Conservation (phyloP, 2,797 vertebrate species). For the Sylvilagus floridanus region DNA sequence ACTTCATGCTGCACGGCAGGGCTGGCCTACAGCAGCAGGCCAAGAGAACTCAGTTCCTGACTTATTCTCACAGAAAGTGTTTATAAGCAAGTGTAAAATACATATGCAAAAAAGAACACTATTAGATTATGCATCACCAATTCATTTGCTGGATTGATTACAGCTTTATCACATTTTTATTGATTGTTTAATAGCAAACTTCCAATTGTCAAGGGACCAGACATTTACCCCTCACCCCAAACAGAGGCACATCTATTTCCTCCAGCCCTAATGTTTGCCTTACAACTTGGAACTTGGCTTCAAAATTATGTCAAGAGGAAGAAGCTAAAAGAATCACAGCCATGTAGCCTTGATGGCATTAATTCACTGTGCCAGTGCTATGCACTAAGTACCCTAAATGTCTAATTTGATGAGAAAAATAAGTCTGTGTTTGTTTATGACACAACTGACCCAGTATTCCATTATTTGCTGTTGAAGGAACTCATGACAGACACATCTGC, state of each 20-base stretch:
- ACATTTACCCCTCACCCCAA: background rate
- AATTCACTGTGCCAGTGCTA: background rate
- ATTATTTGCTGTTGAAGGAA: background rate
- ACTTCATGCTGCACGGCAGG: background rate
- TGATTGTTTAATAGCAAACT: too few species aligned
- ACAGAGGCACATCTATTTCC: background rate
- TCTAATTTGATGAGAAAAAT: background rate
- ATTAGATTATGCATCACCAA: too few species aligned
- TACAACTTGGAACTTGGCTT: background rate
- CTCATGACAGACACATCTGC: rapidly evolving
- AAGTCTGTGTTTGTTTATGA: background rate
- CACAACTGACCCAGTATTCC: background rate
- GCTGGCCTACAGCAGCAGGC: background rate
- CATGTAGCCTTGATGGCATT: background rate
- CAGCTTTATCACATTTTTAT: too few species aligned
- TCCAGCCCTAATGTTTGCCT: background rate
- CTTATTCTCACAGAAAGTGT: background rate
- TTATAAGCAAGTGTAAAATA: background rate
- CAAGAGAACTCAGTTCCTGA: background rate
- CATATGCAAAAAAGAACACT: background rate
- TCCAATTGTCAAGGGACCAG: too few species aligned
- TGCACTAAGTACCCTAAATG: background rate
- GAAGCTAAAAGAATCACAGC: background rate
- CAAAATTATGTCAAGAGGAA: background rate
- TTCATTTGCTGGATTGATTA: too few species aligned